These are phyloP conservation scores for Mamestra configurata DNA, from an alignment of 1,140 invertebrate species.

Conservation along the genomic window DNA sequence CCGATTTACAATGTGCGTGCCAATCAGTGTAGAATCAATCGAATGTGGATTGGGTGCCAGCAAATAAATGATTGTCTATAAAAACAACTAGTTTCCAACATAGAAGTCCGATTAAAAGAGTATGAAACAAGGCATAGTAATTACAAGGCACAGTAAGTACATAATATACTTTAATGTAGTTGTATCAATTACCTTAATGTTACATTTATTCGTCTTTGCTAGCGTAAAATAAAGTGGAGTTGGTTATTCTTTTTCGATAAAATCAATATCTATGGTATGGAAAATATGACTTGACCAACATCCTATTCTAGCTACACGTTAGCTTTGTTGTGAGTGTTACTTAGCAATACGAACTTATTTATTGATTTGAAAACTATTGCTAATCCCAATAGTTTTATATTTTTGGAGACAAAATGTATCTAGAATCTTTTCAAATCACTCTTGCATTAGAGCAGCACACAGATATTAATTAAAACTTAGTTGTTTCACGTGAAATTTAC, in stretches of 20 bases:
- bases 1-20: conserved; percentile 16
- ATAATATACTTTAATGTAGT: not conserved
- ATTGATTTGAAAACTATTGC: not conserved
- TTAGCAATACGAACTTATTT: conserved; percentile 9
- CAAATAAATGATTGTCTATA: not conserved
- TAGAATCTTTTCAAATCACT: too few relatives aligned
- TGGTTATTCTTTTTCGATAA: conserved; percentile 11
- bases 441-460: too few relatives aligned
- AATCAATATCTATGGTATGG: conserved; percentile 20
- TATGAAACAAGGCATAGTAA: not conserved
- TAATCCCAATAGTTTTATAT: not conserved
- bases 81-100: not conserved
- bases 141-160: too few relatives aligned
- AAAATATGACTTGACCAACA: not conserved
- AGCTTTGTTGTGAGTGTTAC: conserved; percentile 5
- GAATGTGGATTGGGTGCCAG: not conserved
- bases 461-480: too few relatives aligned
- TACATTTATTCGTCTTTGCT: not conserved
- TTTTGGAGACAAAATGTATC: not conserved
- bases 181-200: not conserved
- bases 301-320: not conserved
- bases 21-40: conserved; percentile 26
- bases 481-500: too few relatives aligned
- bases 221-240: not conserved
- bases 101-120: not conserved